phyloP scores from a whole-genome alignment of 2,888 invertebrate species.

The Drosophila anomalata region DNA sequence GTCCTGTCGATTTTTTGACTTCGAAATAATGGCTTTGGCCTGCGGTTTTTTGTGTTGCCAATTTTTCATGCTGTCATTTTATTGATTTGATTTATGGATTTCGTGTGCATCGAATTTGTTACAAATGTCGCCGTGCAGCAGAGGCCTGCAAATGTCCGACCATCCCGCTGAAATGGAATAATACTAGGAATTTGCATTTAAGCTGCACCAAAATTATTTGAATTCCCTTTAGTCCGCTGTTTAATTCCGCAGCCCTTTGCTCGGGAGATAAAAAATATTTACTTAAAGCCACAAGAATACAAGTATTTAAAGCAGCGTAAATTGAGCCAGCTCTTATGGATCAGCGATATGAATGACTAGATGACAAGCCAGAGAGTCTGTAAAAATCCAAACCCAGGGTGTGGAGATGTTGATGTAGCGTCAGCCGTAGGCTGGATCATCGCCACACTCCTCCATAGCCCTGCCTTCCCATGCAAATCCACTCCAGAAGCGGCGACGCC shows the following conservation, averaged over 20 bases:
- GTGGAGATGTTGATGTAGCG: constrained; percentile 1
- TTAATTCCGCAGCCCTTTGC: constrained; percentile 11
- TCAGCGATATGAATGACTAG: constrained; percentile 9
- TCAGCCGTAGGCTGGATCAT: constrained; percentile 27
- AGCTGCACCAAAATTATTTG: constrained; percentile 11
- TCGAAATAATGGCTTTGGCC: constrained; percentile 52
- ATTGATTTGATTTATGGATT: constrained; percentile 72
- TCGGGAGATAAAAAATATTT: background rate
- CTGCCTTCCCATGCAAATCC: constrained; percentile 21
- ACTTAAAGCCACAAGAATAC: constrained; percentile 11
- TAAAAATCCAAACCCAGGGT: background rate
- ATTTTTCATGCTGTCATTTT: constrained; percentile 70
- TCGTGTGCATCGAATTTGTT: constrained; percentile 55
- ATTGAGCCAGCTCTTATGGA: constrained; percentile 16
- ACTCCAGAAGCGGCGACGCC: constrained; percentile 25
- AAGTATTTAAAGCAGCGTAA: constrained; percentile 20
- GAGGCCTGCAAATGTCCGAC: constrained; percentile 23
- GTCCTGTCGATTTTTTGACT: constrained; percentile 42
- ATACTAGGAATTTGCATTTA: constrained; percentile 26
- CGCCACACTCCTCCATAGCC: constrained; percentile 1
- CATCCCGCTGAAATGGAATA: background rate
- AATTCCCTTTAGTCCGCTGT: background rate
- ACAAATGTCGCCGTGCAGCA: constrained; percentile 43
- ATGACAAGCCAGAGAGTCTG: background rate
- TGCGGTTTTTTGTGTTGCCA: constrained; percentile 63